These are phyloP conservation scores for Lasiurus borealis DNA, from an alignment of 2,113 vertebrate species.

Conservation along the genomic window DNA sequence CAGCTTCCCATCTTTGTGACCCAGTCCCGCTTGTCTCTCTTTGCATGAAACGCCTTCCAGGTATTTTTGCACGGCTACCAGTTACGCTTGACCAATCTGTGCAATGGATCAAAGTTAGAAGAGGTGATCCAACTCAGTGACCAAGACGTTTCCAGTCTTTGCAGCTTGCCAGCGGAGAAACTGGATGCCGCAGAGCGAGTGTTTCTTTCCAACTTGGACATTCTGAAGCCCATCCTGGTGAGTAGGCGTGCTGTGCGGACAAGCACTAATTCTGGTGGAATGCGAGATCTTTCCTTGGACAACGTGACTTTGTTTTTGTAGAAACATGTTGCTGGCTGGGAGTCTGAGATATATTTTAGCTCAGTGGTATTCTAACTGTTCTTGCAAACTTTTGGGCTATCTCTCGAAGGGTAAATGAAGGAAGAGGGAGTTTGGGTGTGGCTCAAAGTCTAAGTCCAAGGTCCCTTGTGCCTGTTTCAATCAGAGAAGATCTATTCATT, in stretches of 20 bases:
- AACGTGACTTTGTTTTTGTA: slow-evolving; percentile 57
- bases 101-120: slow-evolving; percentile 69
- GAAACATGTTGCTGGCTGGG: background rate
- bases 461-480: slow-evolving; percentile 8
- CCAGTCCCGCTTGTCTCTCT: background rate
- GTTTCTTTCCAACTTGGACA: slow-evolving; percentile 71
- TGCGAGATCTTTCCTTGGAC: slow-evolving; percentile 41
- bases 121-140: slow-evolving; percentile 60
- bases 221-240: slow-evolving; percentile 78
- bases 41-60: slow-evolving; percentile 63
- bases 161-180: slow-evolving; percentile 62
- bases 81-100: slow-evolving; percentile 71
- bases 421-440: slow-evolving; percentile 44
- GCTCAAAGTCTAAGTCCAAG: background rate
- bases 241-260: slow-evolving; percentile 19
- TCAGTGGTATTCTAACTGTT: slow-evolving; percentile 2
- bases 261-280: background rate
- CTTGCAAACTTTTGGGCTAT: slow-evolving; percentile 30
- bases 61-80: slow-evolving; percentile 78
- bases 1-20: background rate
- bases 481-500: background rate
- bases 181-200: slow-evolving; percentile 39
- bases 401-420: background rate
- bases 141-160: slow-evolving; percentile 65
- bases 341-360: slow-evolving; percentile 31